A percentile compares a stretch with the other conserved stretches of the same genome.
These are phyloP conservation scores for Pachyramphus minor DNA, from an alignment of 2,113 vertebrate genomes.

Conservation along the genomic window DNA sequence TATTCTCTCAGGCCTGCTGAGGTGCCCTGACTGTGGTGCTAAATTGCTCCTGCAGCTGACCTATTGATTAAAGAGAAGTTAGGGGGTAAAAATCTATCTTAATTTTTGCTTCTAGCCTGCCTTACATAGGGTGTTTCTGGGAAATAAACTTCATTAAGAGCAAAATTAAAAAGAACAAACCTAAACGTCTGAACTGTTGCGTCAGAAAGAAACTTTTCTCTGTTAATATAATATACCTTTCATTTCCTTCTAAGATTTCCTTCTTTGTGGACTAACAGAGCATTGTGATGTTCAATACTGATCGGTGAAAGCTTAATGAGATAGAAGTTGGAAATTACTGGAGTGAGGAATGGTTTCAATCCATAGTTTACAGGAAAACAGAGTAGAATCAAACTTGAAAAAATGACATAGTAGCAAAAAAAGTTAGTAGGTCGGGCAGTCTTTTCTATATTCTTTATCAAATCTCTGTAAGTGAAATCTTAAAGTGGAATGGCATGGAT, in stretches of 20 bases:
- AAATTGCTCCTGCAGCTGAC: not conserved
- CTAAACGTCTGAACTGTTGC: not conserved
- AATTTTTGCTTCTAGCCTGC: not conserved
- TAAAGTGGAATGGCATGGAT: not conserved
- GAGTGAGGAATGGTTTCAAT: not conserved
- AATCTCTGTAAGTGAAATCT: not conserved
- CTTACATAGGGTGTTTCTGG: not conserved
- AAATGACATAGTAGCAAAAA: not conserved
- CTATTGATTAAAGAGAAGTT: not conserved
- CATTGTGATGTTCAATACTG: not conserved
- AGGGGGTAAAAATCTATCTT: not conserved
- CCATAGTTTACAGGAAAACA: not conserved
- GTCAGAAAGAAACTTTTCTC: not conserved
- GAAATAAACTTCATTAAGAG: not conserved
- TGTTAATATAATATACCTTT: not conserved
- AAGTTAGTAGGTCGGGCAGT: not conserved
- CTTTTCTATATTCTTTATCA: not conserved
- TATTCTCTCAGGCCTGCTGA: not conserved
- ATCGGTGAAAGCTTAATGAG: not conserved
- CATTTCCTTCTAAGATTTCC: not conserved
- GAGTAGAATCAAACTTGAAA: not conserved
- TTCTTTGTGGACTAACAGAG: not conserved
- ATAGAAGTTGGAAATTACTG: not conserved
- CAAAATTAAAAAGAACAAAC: not conserved
- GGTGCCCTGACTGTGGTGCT: not conserved